Conservation (phyloP, 2,888 invertebrate genomes). For the Xestia xanthographa region DNA sequence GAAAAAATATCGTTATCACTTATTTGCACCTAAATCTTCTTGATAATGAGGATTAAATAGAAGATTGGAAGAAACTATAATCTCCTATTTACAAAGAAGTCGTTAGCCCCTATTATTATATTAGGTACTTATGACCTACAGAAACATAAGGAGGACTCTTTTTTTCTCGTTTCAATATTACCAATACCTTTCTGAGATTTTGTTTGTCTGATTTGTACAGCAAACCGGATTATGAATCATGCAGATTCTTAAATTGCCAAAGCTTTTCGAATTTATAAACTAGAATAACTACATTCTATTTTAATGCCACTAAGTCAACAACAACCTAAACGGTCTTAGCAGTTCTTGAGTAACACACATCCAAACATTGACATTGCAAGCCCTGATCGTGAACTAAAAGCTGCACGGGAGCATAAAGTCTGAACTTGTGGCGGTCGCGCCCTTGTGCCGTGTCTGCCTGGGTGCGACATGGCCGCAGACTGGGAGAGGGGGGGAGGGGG, state of each 20-base stretch:
- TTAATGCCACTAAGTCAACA: not conserved
- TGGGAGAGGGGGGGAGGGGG: conserved; percentile 1
- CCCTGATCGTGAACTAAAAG: conserved; percentile 23
- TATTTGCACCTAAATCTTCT: not conserved
- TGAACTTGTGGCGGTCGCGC: conserved; percentile 59
- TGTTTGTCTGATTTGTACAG: not conserved
- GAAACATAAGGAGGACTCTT: not conserved
- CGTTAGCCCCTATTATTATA: not conserved
- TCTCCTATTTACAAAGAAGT: conserved; percentile 12
- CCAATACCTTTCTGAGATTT: not conserved
- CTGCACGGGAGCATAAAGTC: conserved; percentile 23
- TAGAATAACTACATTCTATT: not conserved
- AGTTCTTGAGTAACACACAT: not conserved
- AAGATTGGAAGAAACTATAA: conserved; percentile 9
- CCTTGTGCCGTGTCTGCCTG: conserved; percentile 40
- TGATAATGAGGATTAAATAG: not conserved
- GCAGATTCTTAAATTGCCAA: conserved; percentile 8
- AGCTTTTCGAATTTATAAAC: not conserved
- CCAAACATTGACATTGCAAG: conserved; percentile 20
- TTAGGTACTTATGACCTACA: not conserved
- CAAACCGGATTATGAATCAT: not conserved
- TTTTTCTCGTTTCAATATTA: not conserved
- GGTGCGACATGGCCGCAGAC: conserved; percentile 45
- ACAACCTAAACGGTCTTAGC: not conserved
- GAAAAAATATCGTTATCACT: conserved; percentile 5